A percentile compares a stretch with the other conserved stretches of the same genome.
phyloP scores from a whole-genome alignment of 2,113 vertebrate species.

The Apteryx mantelli region DNA sequence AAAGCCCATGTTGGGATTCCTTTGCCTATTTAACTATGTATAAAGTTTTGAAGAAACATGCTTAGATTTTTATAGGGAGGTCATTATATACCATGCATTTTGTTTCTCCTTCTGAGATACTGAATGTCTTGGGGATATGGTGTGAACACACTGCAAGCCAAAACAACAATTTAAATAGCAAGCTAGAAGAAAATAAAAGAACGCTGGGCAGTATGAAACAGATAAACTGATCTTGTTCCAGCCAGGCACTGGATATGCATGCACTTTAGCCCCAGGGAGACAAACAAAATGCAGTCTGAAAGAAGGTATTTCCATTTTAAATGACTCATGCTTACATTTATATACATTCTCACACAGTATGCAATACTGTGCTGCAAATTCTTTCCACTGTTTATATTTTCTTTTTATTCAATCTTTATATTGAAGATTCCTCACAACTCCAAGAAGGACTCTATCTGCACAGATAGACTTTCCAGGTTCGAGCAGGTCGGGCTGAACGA shows the following conservation, averaged over 20 bases:
- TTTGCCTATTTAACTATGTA: not conserved
- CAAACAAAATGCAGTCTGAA: not conserved
- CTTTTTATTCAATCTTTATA: not conserved
- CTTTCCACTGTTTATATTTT: not conserved
- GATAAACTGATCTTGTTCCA: not conserved
- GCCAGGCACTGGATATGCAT: not conserved
- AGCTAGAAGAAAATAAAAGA: not conserved
- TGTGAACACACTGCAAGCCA: not conserved
- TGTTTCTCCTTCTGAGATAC: not conserved
- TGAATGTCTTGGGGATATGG: not conserved
- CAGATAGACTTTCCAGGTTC: not conserved
- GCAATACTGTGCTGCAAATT: not conserved
- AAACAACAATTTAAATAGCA: not conserved
- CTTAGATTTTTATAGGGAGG: not conserved
- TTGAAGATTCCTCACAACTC: not conserved
- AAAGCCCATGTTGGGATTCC: not conserved
- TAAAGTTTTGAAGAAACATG: not conserved
- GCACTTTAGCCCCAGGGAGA: not conserved
- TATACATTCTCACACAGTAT: not conserved
- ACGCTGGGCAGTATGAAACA: not conserved
- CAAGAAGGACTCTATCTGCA: not conserved
- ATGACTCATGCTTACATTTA: not conserved
- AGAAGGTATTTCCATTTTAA: not conserved
- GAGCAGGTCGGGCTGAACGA: not conserved
- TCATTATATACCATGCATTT: not conserved